These are phyloP conservation scores for Pitangus sulphuratus DNA, from an alignment of 2,797 vertebrate species.

Conservation along the genomic window DNA sequence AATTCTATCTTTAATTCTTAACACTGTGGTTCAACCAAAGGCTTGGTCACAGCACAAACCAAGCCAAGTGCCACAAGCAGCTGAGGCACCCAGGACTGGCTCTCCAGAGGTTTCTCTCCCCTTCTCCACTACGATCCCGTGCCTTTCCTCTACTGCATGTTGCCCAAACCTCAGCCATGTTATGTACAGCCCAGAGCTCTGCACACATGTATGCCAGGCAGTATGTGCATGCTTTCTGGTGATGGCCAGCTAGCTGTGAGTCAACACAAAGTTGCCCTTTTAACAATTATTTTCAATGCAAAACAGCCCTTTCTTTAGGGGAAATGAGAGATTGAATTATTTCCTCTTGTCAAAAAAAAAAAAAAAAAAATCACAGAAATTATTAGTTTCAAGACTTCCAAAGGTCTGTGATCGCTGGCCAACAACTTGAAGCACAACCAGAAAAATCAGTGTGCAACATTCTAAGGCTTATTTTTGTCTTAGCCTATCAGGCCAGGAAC, in stretches of 20 bases:
- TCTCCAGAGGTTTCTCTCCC: background rate
- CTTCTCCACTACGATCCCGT: background rate
- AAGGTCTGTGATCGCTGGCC: fast-evolving
- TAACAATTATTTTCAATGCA: background rate
- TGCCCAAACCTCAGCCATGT: fast-evolving
- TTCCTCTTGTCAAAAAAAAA: background rate
- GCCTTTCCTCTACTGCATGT: background rate
- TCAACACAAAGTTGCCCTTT: background rate
- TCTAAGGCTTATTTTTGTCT: background rate
- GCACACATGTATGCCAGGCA: fast-evolving
- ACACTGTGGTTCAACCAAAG: background rate
- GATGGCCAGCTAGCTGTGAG: background rate
- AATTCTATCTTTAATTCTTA: background rate
- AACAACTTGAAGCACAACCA: background rate
- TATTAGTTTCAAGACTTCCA: background rate
- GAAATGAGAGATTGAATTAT: background rate
- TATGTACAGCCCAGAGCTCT: fast-evolving
- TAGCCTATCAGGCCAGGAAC: background rate
- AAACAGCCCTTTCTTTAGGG: background rate
- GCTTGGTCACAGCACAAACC: background rate
- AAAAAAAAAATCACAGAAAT: background rate
- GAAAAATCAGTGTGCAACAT: fast-evolving
- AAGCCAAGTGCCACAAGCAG: background rate
- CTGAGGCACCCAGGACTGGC: background rate
- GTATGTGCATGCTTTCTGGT: fast-evolving